These are phyloP conservation scores for Whitmania pigra DNA, from an alignment of 1,140 invertebrate species.

Conservation along the genomic window DNA sequence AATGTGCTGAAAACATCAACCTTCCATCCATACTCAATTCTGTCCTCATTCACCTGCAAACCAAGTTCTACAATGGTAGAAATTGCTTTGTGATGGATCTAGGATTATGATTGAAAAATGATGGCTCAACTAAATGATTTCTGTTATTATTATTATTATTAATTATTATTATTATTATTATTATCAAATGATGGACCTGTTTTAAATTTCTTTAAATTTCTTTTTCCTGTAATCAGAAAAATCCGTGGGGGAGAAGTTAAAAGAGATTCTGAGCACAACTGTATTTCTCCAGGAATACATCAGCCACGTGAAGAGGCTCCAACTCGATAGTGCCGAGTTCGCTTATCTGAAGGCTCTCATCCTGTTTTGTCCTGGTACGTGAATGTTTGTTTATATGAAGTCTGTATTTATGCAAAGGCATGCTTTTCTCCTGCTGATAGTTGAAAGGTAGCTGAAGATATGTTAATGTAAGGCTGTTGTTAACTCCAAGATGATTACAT, in stretches of 20 bases:
- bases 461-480: no score
- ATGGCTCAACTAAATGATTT: no score
- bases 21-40: conserved; percentile 67
- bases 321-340: conserved; percentile 69
- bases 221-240: conserved; percentile 7
- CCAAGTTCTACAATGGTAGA: conserved; percentile 42
- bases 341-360: conserved; percentile 77
- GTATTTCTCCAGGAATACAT: conserved; percentile 62
- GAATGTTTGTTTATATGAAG: background rate
- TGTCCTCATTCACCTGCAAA: conserved; percentile 55
- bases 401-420: background rate
- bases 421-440: background rate
- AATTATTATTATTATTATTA: no score
- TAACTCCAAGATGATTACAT: no score
- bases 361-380: conserved; percentile 58
- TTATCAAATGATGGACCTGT: no score
- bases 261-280: conserved; percentile 66
- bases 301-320: conserved; percentile 55
- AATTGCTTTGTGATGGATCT: conserved; percentile 5
- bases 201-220: background rate
- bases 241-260: conserved; percentile 47
- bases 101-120: conserved; percentile 2
- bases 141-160: background rate
- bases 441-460: no score
- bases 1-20: conserved; percentile 67